Conservation (phyloP, 1,140 invertebrate genomes). For the Ceratosolen solmsi region DNA sequence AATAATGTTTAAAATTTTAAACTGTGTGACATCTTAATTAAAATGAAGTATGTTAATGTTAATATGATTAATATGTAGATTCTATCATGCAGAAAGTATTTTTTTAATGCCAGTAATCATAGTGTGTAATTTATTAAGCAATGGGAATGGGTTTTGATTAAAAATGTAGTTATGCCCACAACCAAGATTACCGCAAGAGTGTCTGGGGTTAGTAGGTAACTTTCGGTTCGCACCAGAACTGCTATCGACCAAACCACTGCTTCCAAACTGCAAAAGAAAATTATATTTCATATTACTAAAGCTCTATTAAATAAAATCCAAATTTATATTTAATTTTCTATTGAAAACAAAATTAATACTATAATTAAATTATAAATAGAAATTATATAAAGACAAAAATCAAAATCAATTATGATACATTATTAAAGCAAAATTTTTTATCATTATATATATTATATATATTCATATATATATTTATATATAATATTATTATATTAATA, state of each 20-base stretch:
- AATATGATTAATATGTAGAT: not conserved
- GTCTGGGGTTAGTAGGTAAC: constrained; percentile 75
- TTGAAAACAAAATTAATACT: no score
- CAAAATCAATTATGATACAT: no score
- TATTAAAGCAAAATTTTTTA: no score
- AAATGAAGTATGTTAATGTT: constrained; percentile 3
- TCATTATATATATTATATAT: no score
- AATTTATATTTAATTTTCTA: no score
- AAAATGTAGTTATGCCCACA: constrained; percentile 73
- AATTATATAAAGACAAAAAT: no score
- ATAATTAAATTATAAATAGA: no score
- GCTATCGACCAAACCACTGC: constrained; percentile 73
- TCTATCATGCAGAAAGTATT: not conserved
- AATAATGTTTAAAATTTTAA: not conserved
- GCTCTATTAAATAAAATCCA: no score
- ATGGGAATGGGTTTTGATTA: constrained; percentile 63
- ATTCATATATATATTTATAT: no score
- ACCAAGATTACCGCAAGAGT: constrained; percentile 75
- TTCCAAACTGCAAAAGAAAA: constrained; percentile 69
- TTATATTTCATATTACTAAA: no score
- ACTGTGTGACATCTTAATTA: not conserved
- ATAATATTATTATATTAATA: no score
- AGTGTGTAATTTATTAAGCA: constrained; percentile 46
- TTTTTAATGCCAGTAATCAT: constrained; percentile 4
- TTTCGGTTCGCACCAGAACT: constrained; percentile 75